A percentile compares a stretch with the other conserved stretches of the same genome.
Evolutionary conservation across 2,888 invertebrate species (phyloP).

Genomic region (Melanostoma scalare): DNA sequence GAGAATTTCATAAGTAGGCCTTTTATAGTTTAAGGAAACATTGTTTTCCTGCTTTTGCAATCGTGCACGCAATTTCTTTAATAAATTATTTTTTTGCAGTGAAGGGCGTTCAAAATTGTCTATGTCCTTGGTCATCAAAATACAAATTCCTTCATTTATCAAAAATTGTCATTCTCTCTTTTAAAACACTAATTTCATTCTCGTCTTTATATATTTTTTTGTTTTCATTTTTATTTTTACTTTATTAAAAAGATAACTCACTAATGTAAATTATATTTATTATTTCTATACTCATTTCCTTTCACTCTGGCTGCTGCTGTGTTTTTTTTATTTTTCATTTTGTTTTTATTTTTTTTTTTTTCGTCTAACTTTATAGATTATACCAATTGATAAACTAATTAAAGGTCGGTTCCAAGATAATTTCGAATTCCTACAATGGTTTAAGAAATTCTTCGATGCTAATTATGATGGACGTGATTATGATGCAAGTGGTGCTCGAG

Average conservation of each 20-base stretch:
- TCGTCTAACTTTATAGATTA: slow-evolving; percentile 79
- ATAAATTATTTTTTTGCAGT: not conserved
- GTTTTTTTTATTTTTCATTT: slow-evolving; percentile 63
- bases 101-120: slow-evolving; percentile 43
- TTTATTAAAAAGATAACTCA: slow-evolving; percentile 26
- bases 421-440: slow-evolving; percentile 99
- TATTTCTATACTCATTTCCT: slow-evolving; percentile 51
- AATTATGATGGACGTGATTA: slow-evolving; percentile 98
- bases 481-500: slow-evolving; percentile 93
- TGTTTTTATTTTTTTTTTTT: slow-evolving; percentile 67
- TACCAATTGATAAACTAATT: slow-evolving; percentile 87
- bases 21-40: too few species aligned
- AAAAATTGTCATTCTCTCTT: slow-evolving; percentile 65
- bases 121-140: slow-evolving; percentile 21
- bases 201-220: slow-evolving; percentile 59
- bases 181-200: slow-evolving; percentile 69
- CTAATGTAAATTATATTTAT: slow-evolving; percentile 33
- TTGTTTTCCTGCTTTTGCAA: too few species aligned
- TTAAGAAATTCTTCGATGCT: slow-evolving; percentile 99
- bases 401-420: slow-evolving; percentile 99
- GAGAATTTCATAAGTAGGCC: too few species aligned
- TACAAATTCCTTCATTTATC: not conserved
- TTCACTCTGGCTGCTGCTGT: slow-evolving; percentile 47
- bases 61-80: too few species aligned
- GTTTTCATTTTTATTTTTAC: slow-evolving; percentile 54